Percentiles rank a stretch among this genome's conserved stretches.
Evolutionary conservation across 2,797 vertebrate genomes (phyloP).

Genomic region (Pachyuromys duprasi): DNA sequence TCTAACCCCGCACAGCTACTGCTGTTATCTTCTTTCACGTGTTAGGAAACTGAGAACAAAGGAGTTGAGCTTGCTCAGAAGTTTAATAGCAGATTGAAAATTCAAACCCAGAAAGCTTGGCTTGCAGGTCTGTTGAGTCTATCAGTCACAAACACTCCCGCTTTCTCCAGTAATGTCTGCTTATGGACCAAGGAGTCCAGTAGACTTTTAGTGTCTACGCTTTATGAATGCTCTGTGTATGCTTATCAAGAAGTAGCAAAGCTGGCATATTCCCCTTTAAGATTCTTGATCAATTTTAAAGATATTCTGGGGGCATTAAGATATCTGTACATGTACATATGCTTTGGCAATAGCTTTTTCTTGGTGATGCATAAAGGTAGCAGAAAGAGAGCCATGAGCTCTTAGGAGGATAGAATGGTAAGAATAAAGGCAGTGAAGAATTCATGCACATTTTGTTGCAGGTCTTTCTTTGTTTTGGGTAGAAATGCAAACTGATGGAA

Average conservation of each 20-base stretch:
- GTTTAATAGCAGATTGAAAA: background rate
- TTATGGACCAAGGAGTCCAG: background rate
- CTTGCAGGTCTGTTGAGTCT: background rate
- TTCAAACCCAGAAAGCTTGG: background rate
- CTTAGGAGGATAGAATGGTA: background rate
- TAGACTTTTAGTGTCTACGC: background rate
- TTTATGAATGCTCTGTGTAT: background rate
- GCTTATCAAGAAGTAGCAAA: background rate
- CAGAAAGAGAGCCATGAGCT: background rate
- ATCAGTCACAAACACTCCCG: background rate
- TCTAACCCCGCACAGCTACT: background rate
- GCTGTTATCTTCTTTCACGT: background rate
- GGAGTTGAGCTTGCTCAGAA: background rate
- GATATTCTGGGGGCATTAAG: background rate
- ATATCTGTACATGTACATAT: background rate
- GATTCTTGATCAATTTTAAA: conserved; percentile 4
- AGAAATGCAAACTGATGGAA: background rate
- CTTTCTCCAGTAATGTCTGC: background rate
- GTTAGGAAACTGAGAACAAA: conserved; percentile 22
- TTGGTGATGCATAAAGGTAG: background rate
- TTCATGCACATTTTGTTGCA: background rate
- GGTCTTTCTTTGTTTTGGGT: background rate
- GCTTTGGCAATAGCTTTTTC: background rate
- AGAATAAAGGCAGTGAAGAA: background rate
- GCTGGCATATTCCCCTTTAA: background rate